phyloP scores from a whole-genome alignment of 2,797 vertebrate genomes.

The Hydrolagus colliei region DNA sequence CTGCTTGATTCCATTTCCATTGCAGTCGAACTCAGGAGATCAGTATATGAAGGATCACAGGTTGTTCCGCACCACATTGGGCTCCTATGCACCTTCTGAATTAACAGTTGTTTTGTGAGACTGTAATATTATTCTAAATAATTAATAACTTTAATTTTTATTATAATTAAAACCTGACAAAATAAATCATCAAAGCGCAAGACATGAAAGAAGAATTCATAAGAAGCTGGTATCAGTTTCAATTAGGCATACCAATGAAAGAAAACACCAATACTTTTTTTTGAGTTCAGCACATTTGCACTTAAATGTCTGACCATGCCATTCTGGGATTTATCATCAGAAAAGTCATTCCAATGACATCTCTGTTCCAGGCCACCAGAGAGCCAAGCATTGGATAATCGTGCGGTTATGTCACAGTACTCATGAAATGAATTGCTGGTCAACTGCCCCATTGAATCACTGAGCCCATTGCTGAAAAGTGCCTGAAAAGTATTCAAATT shows the following conservation, averaged over 20 bases:
- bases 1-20: not conserved
- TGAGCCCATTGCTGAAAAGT: too few species aligned
- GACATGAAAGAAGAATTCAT: not conserved
- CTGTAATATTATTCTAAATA: not conserved
- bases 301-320: not conserved
- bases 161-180: too few species aligned
- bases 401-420: too few species aligned
- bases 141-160: not conserved
- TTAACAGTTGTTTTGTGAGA: not conserved
- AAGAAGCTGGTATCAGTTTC: not conserved
- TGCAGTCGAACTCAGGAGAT: not conserved
- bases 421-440: too few species aligned
- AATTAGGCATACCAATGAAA: not conserved
- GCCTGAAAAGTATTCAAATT: too few species aligned
- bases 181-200: not conserved
- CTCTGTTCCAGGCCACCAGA: too few species aligned
- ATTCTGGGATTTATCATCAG: too few species aligned
- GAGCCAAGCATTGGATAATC: too few species aligned
- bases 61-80: not conserved
- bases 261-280: not conserved
- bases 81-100: not conserved
- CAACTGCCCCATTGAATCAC: too few species aligned
- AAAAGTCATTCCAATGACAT: too few species aligned
- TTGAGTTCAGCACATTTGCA: not conserved
- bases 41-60: conserved; percentile 1